Conservation (phyloP, 2,888 invertebrate genomes). For the Synergus gifuensis region DNA sequence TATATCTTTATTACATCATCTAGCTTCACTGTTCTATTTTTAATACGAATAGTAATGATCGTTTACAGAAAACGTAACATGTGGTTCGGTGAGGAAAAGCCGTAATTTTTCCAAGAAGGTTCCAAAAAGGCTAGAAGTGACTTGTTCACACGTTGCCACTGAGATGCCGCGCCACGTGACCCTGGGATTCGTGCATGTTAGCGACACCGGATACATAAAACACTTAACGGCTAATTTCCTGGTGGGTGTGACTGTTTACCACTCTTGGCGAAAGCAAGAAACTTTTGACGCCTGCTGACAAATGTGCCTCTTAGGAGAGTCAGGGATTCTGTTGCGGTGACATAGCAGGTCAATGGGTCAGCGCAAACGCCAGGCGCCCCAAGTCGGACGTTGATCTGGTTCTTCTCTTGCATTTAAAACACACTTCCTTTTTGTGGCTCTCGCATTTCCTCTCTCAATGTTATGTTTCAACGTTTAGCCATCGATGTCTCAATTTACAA, state of each 20-base stretch:
- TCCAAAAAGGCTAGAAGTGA: not conserved
- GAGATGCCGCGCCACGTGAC: constrained; percentile 56
- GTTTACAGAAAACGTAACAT: constrained; percentile 19
- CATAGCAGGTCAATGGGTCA: constrained; percentile 60
- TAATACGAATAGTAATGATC: constrained; percentile 7
- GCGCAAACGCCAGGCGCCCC: constrained; percentile 67
- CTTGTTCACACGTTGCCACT: constrained; percentile 27
- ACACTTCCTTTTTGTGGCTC: constrained; percentile 63
- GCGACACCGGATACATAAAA: constrained; percentile 70
- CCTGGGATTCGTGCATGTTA: constrained; percentile 45
- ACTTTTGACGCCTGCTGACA: constrained; percentile 71
- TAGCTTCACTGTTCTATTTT: not conserved
- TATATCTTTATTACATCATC: constrained; percentile 14
- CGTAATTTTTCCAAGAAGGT: constrained; percentile 7
- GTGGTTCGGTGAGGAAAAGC: not conserved
- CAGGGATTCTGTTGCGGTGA: constrained; percentile 39
- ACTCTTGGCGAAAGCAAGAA: constrained; percentile 48
- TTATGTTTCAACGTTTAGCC: not conserved
- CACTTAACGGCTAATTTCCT: constrained; percentile 70
- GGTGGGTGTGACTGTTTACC: constrained; percentile 54
- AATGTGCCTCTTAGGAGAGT: constrained; percentile 55
- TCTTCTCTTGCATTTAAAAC: constrained; percentile 64
- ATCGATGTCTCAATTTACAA: constrained; percentile 3
- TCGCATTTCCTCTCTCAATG: constrained; percentile 24
- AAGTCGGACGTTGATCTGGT: constrained; percentile 63